Percentiles rank a stretch among this genome's conserved stretches.
Conservation (phyloP, 2,113 vertebrate genomes). For the Panthera tigris region DNA sequence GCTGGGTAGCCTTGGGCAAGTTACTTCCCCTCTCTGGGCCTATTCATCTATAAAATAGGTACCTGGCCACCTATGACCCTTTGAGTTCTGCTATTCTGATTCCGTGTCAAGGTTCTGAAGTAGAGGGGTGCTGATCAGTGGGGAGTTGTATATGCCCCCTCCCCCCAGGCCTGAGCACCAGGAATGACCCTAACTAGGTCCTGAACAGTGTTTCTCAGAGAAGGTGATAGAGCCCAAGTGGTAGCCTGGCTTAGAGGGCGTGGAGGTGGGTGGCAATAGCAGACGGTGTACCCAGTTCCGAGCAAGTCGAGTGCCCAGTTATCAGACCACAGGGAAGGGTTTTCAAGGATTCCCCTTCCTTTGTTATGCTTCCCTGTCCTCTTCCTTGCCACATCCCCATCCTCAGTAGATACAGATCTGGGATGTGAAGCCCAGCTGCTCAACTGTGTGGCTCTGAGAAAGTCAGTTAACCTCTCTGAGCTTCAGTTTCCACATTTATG, state of each 20-base stretch:
- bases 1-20: not conserved
- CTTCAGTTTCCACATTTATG: not conserved
- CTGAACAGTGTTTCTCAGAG: not conserved
- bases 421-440: not conserved
- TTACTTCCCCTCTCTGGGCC: not conserved
- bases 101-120: not conserved
- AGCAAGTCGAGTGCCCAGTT: not conserved
- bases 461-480: not conserved
- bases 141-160: not conserved
- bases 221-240: not conserved
- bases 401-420: not conserved
- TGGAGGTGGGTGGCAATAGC: not conserved
- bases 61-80: not conserved
- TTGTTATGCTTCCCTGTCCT: not conserved
- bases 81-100: not conserved
- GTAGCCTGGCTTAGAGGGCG: not conserved
- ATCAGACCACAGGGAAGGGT: not conserved
- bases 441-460: not conserved
- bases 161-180: not conserved
- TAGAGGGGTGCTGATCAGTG: not conserved
- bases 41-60: not conserved
- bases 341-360: not conserved
- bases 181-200: not conserved
- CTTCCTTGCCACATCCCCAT: not conserved
- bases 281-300: not conserved